Evolutionary conservation across 2,797 vertebrate genomes (phyloP).

Genomic region (Poecilia wingei): DNA sequence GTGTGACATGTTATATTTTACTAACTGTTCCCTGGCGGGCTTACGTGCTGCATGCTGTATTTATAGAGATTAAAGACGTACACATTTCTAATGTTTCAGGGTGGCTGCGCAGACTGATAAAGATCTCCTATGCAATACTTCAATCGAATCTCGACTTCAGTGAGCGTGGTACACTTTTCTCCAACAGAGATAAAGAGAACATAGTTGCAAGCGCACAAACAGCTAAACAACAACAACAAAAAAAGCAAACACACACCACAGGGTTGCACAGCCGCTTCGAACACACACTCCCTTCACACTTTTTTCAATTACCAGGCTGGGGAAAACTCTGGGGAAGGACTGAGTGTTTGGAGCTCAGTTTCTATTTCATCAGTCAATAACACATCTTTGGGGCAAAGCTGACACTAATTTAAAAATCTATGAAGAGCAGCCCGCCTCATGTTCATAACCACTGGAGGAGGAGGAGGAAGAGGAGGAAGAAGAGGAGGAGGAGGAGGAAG

Average conservation of each 20-base stretch:
- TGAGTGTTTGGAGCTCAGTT: conserved; percentile 82
- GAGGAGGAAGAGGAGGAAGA: conserved; percentile 67
- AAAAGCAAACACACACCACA: conserved; percentile 52
- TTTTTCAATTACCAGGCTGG: conserved; percentile 85
- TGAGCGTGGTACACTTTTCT: conserved; percentile 65
- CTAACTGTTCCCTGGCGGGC: conserved; percentile 12
- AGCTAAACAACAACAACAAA: conserved; percentile 23
- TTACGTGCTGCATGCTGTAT: conserved; percentile 36
- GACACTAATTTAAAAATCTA: conserved; percentile 89
- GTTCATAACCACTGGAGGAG: conserved; percentile 79
- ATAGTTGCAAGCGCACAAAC: conserved; percentile 49
- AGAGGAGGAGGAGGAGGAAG: conserved; percentile 64
- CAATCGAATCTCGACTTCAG: conserved; percentile 68
- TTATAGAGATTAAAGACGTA: conserved; percentile 60
- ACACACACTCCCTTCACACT: conserved; percentile 79
- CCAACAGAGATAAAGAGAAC: conserved; percentile 72
- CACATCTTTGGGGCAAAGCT: conserved; percentile 87
- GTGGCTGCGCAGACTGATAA: conserved; percentile 62
- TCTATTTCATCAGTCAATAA: conserved; percentile 88
- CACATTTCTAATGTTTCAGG: conserved; percentile 47
- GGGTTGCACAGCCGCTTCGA: conserved; percentile 45
- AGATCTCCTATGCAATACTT: conserved; percentile 74
- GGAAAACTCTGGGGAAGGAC: conserved; percentile 83
- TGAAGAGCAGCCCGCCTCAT: conserved; percentile 80
- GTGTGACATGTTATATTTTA: conserved; percentile 15